A percentile compares a stretch with the other conserved stretches of the same genome.
These are phyloP conservation scores for Lepidostoma basale DNA, from an alignment of 1,140 invertebrate genomes.

Conservation along the genomic window DNA sequence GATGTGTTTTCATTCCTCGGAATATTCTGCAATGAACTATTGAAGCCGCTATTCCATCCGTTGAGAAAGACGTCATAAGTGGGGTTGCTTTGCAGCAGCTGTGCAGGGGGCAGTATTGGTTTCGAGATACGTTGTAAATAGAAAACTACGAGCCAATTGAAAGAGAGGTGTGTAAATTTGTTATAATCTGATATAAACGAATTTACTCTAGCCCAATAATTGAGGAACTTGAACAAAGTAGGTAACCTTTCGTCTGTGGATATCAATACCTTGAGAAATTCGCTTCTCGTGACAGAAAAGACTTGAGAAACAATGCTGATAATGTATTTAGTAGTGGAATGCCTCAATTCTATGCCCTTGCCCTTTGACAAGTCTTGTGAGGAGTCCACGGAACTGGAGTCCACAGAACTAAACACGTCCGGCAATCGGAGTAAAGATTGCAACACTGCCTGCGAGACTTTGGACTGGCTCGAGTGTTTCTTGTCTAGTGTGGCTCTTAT, in stretches of 20 bases:
- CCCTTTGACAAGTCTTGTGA: too few species aligned
- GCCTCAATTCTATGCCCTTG: too few species aligned
- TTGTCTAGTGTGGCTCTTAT: too few species aligned
- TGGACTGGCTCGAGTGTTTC: too few species aligned
- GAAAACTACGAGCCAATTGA: conserved; percentile 67
- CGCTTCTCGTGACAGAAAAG: conserved; percentile 67
- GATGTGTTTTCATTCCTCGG: conserved; percentile 44
- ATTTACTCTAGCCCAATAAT: conserved; percentile 71
- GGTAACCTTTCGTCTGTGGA: conserved; percentile 62
- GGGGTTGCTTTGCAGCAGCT: conserved; percentile 50
- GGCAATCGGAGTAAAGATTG: too few species aligned
- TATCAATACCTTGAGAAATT: conserved; percentile 65
- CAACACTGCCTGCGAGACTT: too few species aligned
- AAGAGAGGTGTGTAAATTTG: conserved; percentile 65
- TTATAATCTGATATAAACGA: conserved; percentile 56
- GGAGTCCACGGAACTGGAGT: too few species aligned
- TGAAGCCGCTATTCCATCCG: conserved; percentile 58
- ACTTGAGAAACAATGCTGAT: conserved; percentile 74
- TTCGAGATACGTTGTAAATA: conserved; percentile 67
- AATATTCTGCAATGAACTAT: conserved; percentile 30
- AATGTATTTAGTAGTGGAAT: too few species aligned
- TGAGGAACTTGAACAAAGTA: conserved; percentile 67
- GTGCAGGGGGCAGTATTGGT: conserved; percentile 71
- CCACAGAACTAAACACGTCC: too few species aligned
- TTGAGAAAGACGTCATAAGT: conserved; percentile 47